Percentiles rank a stretch among this genome's conserved stretches.
Conservation (phyloP, 2,797 vertebrate species). For the Knipowitschia caucasica region DNA sequence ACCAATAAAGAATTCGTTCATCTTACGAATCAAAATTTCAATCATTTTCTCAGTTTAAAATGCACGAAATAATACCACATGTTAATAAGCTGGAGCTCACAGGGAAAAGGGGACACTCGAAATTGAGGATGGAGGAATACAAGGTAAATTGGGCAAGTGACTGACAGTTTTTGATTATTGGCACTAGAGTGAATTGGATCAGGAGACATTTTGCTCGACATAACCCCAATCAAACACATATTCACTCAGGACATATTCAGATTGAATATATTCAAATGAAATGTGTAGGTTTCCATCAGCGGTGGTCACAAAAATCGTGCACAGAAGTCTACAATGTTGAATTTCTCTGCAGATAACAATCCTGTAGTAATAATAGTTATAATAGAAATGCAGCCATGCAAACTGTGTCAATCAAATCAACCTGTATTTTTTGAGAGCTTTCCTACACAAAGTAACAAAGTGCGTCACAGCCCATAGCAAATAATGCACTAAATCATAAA, state of each 20-base stretch:
- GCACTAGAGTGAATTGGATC: constrained; percentile 62
- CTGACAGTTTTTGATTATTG: constrained; percentile 61
- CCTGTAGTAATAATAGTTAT: no score
- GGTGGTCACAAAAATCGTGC: constrained; percentile 31
- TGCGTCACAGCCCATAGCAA: no score
- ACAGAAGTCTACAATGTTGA: no score
- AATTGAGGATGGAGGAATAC: constrained; percentile 48
- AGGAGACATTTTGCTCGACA: constrained; percentile 40
- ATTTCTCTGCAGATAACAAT: no score
- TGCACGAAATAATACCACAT: constrained; percentile 24
- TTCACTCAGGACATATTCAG: constrained; percentile 29
- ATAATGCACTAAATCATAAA: no score
- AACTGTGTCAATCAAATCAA: no score
- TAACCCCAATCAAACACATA: no score
- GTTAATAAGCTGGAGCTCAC: constrained; percentile 39
- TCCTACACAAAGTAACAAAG: no score
- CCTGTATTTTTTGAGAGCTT: no score
- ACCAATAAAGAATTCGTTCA: no score
- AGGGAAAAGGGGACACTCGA: constrained; percentile 12
- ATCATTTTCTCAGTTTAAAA: constrained; percentile 35
- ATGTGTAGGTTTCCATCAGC: constrained; percentile 19
- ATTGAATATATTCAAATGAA: constrained; percentile 52
- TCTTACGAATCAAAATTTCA: no score
- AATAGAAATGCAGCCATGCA: no score
- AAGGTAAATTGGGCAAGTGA: constrained; percentile 69